These are phyloP conservation scores for Drosophila neonasuta DNA, from an alignment of 2,888 invertebrate genomes.

Conservation along the genomic window DNA sequence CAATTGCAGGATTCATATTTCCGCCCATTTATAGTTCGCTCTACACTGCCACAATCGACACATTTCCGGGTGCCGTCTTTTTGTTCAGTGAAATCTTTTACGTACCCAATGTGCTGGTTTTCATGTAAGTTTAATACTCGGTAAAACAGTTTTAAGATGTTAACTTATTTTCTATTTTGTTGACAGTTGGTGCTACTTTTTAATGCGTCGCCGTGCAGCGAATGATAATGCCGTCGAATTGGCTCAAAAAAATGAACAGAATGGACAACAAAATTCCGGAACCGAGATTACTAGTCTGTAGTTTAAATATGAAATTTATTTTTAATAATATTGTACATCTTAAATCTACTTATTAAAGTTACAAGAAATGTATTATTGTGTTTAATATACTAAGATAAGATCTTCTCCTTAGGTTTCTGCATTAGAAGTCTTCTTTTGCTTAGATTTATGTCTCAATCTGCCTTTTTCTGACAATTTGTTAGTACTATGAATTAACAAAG, in stretches of 20 bases:
- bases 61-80: conserved; percentile 81
- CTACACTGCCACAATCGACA: conserved; percentile 77
- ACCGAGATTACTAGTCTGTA: conserved; percentile 75
- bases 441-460: too few relatives aligned
- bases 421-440: too few relatives aligned
- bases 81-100: conserved; percentile 81
- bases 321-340: background rate
- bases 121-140: conserved; percentile 72
- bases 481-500: too few relatives aligned
- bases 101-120: conserved; percentile 80
- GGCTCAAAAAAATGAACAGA: conserved; percentile 50
- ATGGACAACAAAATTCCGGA: conserved; percentile 51
- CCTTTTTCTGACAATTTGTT: too few relatives aligned
- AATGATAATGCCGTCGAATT: conserved; percentile 52
- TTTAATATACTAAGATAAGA: too few relatives aligned
- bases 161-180: background rate
- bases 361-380: background rate
- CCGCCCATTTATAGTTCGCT: conserved; percentile 80
- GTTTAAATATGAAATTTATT: conserved; percentile 2
- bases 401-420: too few relatives aligned
- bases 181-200: conserved; percentile 66
- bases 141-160: background rate
- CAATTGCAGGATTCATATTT: conserved; percentile 80
- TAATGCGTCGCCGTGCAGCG: conserved; percentile 65
- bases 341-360: background rate